Base-by-base conservation (phyloP, 2,888 invertebrate species). In the Tachina lurida region DNA sequence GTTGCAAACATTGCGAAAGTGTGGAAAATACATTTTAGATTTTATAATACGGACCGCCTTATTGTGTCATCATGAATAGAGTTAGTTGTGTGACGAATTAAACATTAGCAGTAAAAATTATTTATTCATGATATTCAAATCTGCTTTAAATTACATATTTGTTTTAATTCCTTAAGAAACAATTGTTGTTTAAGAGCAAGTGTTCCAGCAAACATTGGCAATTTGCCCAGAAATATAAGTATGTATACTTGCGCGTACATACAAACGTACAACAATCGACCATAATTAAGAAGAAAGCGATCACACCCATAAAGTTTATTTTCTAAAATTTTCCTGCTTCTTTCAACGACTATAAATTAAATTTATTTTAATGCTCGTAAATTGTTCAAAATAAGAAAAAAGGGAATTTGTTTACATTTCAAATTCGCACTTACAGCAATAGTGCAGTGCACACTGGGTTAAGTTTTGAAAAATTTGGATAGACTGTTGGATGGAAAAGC, bases 291-390 rank as follows among this genome's bases (percentile, higher is more conserved):
- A 63, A 31, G 19, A 60, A 49, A 47, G 8, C 10, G 17, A 41
- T 60, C 47, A 49, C 77, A 68, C 47, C 41, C 77, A 58, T 47
- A 19, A 76, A 76, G 17, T 67, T 76, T 56, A 22, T 60, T 31
- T 67, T 54, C 41, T 17, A 41, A 75, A 22, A 77, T 68, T 68
- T 41, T 60, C 41, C 8, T 39, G 15, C 13, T 68, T 47, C 22
- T 68, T 68, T 77, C 58, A 77, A 39, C 67, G 45, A 10, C 67
- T 15, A 67, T 76, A 76, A 76, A 67, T 76, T 76, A 76, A 67
- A 67, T 76, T 68, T 68, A 60, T 76, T 67, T 58, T n/a, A 67
- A 58, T 31, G 31, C 31, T 31, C 31, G 31, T 47, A 67, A 58
- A 67, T 58, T 73, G 60, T 47, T n/a, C 17, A 67, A 9, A 67